Evolutionary conservation across 2,797 vertebrate genomes (phyloP).

Genomic region (Lophura swinhoii): DNA sequence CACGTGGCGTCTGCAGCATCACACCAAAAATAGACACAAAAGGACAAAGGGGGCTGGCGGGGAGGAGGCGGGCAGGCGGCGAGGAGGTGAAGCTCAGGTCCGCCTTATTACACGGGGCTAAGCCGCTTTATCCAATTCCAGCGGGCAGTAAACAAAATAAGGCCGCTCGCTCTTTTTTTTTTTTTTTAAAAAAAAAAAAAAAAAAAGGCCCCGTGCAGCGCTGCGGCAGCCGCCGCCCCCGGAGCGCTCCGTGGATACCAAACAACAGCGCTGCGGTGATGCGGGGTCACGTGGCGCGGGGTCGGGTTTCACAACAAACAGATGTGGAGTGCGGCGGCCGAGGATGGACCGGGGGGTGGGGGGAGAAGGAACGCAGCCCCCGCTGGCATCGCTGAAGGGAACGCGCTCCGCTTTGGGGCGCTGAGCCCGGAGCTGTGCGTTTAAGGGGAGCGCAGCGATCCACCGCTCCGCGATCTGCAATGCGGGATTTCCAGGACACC

Average conservation of each 20-base stretch:
- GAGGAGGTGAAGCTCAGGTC: constrained; percentile 65
- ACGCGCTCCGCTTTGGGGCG: background rate
- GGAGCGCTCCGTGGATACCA: constrained; percentile 85
- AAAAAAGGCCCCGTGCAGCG: background rate
- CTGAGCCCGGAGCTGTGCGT: too few relatives aligned
- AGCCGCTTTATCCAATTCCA: constrained; percentile 45
- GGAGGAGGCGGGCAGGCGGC: constrained; percentile 4
- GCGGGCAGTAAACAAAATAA: constrained; percentile 37
- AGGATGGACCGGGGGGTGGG: background rate
- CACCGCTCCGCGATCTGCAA: constrained; percentile 65
- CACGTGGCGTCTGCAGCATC: constrained; percentile 79
- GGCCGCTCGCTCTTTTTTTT: background rate
- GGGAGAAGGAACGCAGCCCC: background rate
- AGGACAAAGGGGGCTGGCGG: constrained; percentile 71
- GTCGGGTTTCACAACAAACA: constrained; percentile 98
- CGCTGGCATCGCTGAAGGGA: background rate
- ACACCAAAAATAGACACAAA: constrained; percentile 80
- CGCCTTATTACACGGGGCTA: constrained; percentile 34
- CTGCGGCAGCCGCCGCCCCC: constrained; percentile 41
- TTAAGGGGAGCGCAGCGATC: background rate
- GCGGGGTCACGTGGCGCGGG: constrained; percentile 84
- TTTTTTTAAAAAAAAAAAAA: background rate
- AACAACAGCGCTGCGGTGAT: constrained; percentile 81
- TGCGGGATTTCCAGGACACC: constrained; percentile 74
- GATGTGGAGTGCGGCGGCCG: constrained; percentile 80